A percentile compares a stretch with the other conserved stretches of the same genome.
Evolutionary conservation across 2,113 vertebrate genomes (phyloP).

Genomic region (Brachirus orientalis): DNA sequence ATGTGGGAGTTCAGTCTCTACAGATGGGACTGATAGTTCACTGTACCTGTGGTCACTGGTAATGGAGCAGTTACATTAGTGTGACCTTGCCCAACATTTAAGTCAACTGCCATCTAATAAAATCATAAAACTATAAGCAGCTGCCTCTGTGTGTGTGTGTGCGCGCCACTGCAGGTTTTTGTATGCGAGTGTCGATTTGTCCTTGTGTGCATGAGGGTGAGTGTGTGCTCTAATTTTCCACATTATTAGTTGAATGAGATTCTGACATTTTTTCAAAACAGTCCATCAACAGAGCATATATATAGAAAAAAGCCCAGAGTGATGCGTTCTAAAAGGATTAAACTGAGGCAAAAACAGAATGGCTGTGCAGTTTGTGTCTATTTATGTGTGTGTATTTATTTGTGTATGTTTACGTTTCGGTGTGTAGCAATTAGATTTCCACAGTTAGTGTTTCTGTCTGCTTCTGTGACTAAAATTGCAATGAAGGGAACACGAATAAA

Average conservation of each 20-base stretch:
- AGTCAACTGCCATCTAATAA: slow-evolving; percentile 58
- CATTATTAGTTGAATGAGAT: slow-evolving; percentile 74
- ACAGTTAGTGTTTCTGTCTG: slow-evolving; percentile 31
- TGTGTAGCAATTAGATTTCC: slow-evolving; percentile 23
- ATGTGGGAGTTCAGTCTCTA: slow-evolving; percentile 13
- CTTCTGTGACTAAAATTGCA: slow-evolving; percentile 49
- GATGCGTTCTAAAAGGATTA: slow-evolving; percentile 66
- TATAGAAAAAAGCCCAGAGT: slow-evolving; percentile 59
- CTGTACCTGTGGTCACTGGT: slow-evolving; percentile 46
- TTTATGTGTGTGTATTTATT: slow-evolving; percentile 10
- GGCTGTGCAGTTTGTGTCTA: slow-evolving; percentile 29
- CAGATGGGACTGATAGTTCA: slow-evolving; percentile 48
- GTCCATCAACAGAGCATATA: slow-evolving; percentile 71
- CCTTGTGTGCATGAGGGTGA: not conserved
- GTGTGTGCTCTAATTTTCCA: slow-evolving; percentile 49
- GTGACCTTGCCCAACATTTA: slow-evolving; percentile 71
- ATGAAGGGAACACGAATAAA: slow-evolving; percentile 51
- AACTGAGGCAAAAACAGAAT: slow-evolving; percentile 45
- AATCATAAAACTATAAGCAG: slow-evolving; percentile 58
- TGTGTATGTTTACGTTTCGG: slow-evolving; percentile 34
- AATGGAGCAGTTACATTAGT: slow-evolving; percentile 55
- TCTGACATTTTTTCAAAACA: slow-evolving; percentile 77
- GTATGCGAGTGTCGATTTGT: slow-evolving; percentile 3
- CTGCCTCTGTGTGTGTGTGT: slow-evolving; percentile 1
- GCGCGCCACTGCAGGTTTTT: slow-evolving; percentile 16